Conservation (phyloP, 2,888 invertebrate genomes). For the Alitta virens region DNA sequence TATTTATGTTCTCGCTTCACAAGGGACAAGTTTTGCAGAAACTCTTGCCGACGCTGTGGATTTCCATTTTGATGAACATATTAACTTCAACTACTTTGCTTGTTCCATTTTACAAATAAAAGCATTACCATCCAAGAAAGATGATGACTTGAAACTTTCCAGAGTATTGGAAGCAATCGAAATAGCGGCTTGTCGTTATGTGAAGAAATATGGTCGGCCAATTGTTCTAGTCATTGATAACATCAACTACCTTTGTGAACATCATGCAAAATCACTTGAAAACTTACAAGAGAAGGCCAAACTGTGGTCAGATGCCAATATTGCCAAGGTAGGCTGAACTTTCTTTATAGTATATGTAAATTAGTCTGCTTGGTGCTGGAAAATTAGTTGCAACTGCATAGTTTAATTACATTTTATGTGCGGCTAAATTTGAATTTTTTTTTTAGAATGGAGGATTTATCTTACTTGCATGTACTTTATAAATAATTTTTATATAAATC, state of each 20-base stretch:
- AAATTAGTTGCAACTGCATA: too few relatives aligned
- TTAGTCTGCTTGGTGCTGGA: too few relatives aligned
- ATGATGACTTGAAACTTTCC: constrained; percentile 19
- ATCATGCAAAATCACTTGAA: constrained; percentile 12
- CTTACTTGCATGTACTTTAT: too few relatives aligned
- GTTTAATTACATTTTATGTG: too few relatives aligned
- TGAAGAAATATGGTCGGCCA: constrained; percentile 15
- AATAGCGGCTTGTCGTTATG: constrained; percentile 24
- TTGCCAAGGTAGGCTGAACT: too few relatives aligned
- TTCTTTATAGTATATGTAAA: too few relatives aligned
- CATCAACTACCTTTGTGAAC: constrained; percentile 11
- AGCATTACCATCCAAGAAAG: constrained; percentile 24
- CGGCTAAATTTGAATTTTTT: too few relatives aligned
- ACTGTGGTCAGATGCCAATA: constrained; percentile 33
- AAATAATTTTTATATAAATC: too few relatives aligned
- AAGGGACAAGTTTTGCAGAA: constrained; percentile 30
- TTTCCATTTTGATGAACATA: constrained; percentile 32
- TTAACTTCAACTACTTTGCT: constrained; percentile 27
- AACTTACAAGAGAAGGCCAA: constrained; percentile 32
- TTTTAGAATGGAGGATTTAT: too few relatives aligned
- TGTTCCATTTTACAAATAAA: constrained; percentile 25
- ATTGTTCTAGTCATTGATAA: constrained; percentile 32
- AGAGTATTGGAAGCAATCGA: constrained; percentile 32
- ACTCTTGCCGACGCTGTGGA: constrained; percentile 26
- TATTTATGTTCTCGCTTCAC: constrained; percentile 25